A percentile compares a stretch with the other conserved stretches of the same genome.
phyloP scores from a whole-genome alignment of 2,113 vertebrate species.

The Ptilorrhoa leucosticta region DNA sequence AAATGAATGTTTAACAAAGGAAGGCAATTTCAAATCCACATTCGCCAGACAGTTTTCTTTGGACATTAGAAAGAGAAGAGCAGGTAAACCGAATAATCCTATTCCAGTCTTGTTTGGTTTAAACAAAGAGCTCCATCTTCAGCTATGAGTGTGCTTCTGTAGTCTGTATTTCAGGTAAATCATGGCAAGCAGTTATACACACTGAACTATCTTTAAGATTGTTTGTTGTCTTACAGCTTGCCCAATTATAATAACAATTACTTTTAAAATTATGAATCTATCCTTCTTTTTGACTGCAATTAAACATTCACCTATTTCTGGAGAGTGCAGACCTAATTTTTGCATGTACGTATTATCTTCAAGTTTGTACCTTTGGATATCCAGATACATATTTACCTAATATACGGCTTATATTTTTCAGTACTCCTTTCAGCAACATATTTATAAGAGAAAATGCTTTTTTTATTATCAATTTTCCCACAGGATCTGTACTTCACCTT shows the following conservation, averaged over 20 bases:
- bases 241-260: neutral
- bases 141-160: neutral
- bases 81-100: neutral
- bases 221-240: neutral
- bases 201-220: neutral
- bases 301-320: neutral
- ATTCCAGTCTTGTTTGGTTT: neutral
- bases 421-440: neutral
- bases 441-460: neutral
- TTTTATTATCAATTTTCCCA: neutral
- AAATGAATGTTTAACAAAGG: neutral
- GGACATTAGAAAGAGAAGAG: neutral
- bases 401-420: neutral
- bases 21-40: neutral
- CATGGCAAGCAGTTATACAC: neutral
- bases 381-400: neutral
- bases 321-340: neutral
- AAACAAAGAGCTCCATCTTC: neutral
- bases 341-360: neutral
- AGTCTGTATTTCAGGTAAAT: neutral
- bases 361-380: neutral
- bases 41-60: neutral
- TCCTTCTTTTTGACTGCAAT: neutral
- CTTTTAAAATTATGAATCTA: neutral
- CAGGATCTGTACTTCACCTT: neutral